phyloP scores from a whole-genome alignment of 2,113 vertebrate species.

The Poicephalus meyeri region DNA sequence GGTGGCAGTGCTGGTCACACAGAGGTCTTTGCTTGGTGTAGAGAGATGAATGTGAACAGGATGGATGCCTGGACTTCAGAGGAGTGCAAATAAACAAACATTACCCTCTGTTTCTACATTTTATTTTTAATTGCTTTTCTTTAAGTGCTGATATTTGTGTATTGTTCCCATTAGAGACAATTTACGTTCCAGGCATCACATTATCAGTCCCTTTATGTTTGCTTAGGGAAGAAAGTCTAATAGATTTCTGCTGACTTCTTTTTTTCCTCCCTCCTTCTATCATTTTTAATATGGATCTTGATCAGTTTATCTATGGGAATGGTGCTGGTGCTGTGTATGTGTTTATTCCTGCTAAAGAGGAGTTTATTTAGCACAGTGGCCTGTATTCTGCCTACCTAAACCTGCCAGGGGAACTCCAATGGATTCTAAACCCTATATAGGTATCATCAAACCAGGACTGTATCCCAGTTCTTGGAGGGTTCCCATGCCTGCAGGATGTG shows the following conservation, averaged over 20 bases:
- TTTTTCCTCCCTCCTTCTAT: constrained; percentile 16
- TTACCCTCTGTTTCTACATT: background rate
- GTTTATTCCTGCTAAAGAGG: background rate
- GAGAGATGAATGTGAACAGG: background rate
- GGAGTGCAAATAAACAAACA: background rate
- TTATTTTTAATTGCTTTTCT: constrained; percentile 63
- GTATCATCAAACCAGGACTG: background rate
- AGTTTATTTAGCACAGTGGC: background rate
- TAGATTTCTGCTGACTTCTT: constrained; percentile 58
- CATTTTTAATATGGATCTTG: constrained; percentile 23
- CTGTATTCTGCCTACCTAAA: background rate
- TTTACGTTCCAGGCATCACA: constrained; percentile 46
- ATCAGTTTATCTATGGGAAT: background rate
- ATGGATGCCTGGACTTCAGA: background rate
- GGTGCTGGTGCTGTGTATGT: background rate
- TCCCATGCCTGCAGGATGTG: background rate
- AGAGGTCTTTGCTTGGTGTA: background rate
- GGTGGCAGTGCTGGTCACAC: background rate
- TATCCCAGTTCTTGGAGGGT: background rate
- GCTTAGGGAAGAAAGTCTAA: constrained; percentile 61
- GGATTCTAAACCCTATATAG: background rate
- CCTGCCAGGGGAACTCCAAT: background rate
- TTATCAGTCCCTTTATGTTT: constrained; percentile 67
- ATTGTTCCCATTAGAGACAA: constrained; percentile 62
- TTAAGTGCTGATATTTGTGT: constrained; percentile 61